Evolutionary conservation across 1,140 invertebrate genomes (phyloP).

Genomic region (Ooceraea biroi): DNA sequence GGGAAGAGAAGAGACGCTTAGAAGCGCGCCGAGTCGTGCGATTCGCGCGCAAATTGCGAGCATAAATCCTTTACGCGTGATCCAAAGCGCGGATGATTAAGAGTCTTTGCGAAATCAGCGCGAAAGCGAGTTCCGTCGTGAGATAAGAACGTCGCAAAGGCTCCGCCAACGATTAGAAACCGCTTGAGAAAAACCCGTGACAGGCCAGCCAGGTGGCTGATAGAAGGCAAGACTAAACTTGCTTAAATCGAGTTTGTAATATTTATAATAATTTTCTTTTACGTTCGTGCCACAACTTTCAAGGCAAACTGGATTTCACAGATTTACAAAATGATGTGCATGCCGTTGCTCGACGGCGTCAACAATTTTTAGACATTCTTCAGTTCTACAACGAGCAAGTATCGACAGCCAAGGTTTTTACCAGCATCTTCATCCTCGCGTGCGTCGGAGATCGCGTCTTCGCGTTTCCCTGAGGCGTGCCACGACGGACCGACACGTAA

Average conservation of each 20-base stretch:
- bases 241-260: not conserved
- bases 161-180: conserved; percentile 18
- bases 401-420: conserved; percentile 23
- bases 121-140: conserved; percentile 16
- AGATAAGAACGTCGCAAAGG: not conserved
- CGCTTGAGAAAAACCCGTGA: not conserved
- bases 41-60: conserved; percentile 52
- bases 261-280: too few species aligned
- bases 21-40: conserved; percentile 11
- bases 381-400: not conserved
- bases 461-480: not conserved
- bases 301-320: too few species aligned
- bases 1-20: conserved; percentile 24
- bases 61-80: conserved; percentile 56
- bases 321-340: not conserved
- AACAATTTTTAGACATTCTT: not conserved
- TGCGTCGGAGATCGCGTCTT: not conserved
- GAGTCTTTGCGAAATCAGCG: conserved; percentile 37
- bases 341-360: not conserved
- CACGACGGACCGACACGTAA: not conserved
- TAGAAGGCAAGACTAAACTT: not conserved
- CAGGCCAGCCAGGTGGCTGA: not conserved
- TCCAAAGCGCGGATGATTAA: conserved; percentile 44
- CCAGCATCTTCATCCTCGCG: conserved; percentile 20
- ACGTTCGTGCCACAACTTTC: too few species aligned